Conservation (phyloP, 2,888 invertebrate genomes). For the Lymantria monacha region DNA sequence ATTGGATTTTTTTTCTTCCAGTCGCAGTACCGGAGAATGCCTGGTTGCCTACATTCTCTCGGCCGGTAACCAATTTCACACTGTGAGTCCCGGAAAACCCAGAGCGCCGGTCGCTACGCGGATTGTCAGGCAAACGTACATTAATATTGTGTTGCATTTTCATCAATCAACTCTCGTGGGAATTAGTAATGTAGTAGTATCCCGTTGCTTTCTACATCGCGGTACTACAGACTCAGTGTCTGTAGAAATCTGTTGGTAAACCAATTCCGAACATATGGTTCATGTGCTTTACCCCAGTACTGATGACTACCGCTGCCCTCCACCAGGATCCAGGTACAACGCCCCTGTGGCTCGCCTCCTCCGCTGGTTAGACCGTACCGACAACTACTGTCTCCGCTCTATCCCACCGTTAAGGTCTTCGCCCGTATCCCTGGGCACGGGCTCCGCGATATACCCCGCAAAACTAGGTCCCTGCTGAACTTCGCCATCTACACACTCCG, state of each 20-base stretch:
- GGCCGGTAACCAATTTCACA: slow-evolving; percentile 14
- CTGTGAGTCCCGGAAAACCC: slow-evolving; percentile 6
- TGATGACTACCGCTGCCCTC: neutral
- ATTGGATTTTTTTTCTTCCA: neutral
- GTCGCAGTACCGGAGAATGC: slow-evolving; percentile 2
- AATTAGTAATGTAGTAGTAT: slow-evolving; percentile 10
- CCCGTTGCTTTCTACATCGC: slow-evolving; percentile 13
- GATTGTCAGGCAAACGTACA: slow-evolving; percentile 2
- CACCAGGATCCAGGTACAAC: slow-evolving; percentile 7
- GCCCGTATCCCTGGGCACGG: too few relatives aligned
- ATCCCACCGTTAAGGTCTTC: too few relatives aligned
- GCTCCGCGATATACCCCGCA: too few relatives aligned
- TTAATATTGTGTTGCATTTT: neutral
- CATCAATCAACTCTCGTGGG: neutral
- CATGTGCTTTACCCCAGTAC: neutral
- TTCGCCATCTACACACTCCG: too few relatives aligned
- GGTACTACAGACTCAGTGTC: slow-evolving; percentile 10
- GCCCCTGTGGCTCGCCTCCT: slow-evolving; percentile 10
- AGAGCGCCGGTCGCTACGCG: slow-evolving; percentile 8
- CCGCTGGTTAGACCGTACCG: slow-evolving; percentile 6
- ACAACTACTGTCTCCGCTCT: neutral
- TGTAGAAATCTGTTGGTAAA: slow-evolving; percentile 4
- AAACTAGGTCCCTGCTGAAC: too few relatives aligned
- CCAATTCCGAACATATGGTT: neutral
- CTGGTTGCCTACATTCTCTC: slow-evolving; percentile 5